These are phyloP conservation scores for Lasius fuliginosus DNA, from an alignment of 2,888 invertebrate species.

Conservation along the genomic window DNA sequence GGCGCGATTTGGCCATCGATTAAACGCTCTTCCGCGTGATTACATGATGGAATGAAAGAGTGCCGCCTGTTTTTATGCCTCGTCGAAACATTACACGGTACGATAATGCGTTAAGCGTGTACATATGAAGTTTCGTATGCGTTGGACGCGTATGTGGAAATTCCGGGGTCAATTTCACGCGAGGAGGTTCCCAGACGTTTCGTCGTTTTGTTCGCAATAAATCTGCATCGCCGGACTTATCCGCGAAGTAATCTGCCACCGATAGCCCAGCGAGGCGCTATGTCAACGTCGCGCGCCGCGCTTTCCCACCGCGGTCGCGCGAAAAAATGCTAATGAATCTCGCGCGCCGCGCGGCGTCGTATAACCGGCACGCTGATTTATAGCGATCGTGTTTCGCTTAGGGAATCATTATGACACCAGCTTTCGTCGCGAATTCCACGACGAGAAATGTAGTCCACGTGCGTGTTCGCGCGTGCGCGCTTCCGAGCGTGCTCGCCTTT, in stretches of 20 bases:
- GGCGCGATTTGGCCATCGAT: constrained; percentile 25
- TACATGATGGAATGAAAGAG: constrained; percentile 39
- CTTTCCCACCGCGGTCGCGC: constrained; percentile 64
- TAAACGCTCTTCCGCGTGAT: constrained; percentile 14
- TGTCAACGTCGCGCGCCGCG: constrained; percentile 66
- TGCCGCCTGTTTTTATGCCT: constrained; percentile 9
- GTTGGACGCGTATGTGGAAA: constrained; percentile 61
- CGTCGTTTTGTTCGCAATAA: constrained; percentile 66
- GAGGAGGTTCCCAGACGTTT: constrained; percentile 27
- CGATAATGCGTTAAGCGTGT: constrained; percentile 13
- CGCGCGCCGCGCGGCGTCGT: constrained; percentile 52
- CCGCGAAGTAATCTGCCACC: constrained; percentile 63
- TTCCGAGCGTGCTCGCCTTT: constrained; percentile 45
- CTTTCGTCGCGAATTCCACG: constrained; percentile 72
- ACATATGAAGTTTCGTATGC: not conserved
- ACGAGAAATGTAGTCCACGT: constrained; percentile 18
- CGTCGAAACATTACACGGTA: constrained; percentile 9
- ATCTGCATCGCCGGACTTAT: constrained; percentile 53
- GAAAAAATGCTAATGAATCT: constrained; percentile 73
- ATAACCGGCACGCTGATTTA: constrained; percentile 72
- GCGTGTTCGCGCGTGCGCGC: constrained; percentile 11
- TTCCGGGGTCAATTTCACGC: constrained; percentile 58
- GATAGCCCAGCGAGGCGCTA: constrained; percentile 62
- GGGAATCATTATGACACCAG: constrained; percentile 74
- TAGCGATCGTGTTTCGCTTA: constrained; percentile 73